Evolutionary conservation across 2,888 invertebrate species (phyloP), one percentile per base, ranked within the genome.

Genomic region (Isoperla grammatica): DNA sequence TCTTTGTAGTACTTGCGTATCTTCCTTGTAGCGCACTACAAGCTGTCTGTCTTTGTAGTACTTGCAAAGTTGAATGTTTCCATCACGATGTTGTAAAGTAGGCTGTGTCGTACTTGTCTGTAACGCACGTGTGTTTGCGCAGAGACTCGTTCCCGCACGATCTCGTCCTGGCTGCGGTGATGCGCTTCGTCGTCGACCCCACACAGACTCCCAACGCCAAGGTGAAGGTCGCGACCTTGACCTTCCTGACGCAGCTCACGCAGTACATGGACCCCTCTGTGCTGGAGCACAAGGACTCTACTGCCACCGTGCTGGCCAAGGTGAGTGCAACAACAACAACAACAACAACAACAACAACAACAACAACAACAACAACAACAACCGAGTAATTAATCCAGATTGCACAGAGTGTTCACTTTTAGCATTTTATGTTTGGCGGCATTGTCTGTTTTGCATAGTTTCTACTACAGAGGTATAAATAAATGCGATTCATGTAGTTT

Each of bases 181-280:
- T 81, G 68, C 77, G 81, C 74, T 95, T 95, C 76, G 78, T 97
- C 57, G 87, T 90, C 62, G 96, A 97, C 75, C 87, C 90, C 17
- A 92, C 95, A 2, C 94, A 96, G 70, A 95, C 95, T 0, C 96
- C 95, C 1, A 95, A 92, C 67, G 80, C 83, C 0, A 86, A 86
- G 70, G 89, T 89, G 11, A 89, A 89, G 72, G 81, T 85, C 59
- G 86, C 89, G 3, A 87, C 87, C 23, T 75, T 91, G 42, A 84
- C 85, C 20, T 90, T 88, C 74, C 71, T 83, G 48, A 75, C 78
- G 5, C 77, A 79, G 66, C 76, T 91, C 37, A 85, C 86, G 1
- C 84, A 67, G 8, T 63, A 65, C 29, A 68, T 69, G 45, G 71
- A 71, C 61, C 69, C 71, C 1, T 59, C 67, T n/a, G 62, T 56